phyloP scores from a whole-genome alignment of 2,888 invertebrate genomes.

The Neria commutata region DNA sequence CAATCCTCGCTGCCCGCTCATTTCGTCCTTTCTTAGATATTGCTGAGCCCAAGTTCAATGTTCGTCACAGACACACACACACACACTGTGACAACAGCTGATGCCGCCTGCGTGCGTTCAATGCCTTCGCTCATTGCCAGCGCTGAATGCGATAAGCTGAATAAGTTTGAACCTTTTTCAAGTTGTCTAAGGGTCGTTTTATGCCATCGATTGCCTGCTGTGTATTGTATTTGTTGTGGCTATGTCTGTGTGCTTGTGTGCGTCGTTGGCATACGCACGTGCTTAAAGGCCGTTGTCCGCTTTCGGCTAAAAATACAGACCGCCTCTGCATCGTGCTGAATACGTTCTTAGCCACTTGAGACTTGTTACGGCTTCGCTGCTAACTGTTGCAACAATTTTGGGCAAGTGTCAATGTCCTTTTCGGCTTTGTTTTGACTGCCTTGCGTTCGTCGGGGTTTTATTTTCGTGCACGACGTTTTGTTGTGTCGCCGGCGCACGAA shows the following conservation, averaged over 20 bases:
- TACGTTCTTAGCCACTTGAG: slow-evolving; percentile 14
- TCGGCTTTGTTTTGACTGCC: neutral
- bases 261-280: neutral
- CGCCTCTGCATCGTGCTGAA: neutral
- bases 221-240: too few relatives aligned
- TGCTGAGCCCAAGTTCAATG: too few relatives aligned
- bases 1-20: too few relatives aligned
- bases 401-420: slow-evolving; percentile 56
- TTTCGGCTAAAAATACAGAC: neutral
- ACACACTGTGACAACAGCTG: too few relatives aligned
- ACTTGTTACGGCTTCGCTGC: slow-evolving; percentile 28
- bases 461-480: slow-evolving; percentile 40
- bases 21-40: too few relatives aligned
- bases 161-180: too few relatives aligned
- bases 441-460: slow-evolving; percentile 21
- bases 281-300: neutral
- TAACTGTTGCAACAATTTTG: slow-evolving; percentile 34
- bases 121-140: too few relatives aligned
- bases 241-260: neutral
- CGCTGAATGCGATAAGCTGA: too few relatives aligned
- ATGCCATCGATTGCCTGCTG: too few relatives aligned
- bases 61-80: too few relatives aligned
- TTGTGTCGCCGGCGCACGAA: neutral
- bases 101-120: too few relatives aligned
- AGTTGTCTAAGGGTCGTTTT: too few relatives aligned